phyloP scores from a whole-genome alignment of 2,797 vertebrate species.

The Poeciliopsis paucimaculata region DNA sequence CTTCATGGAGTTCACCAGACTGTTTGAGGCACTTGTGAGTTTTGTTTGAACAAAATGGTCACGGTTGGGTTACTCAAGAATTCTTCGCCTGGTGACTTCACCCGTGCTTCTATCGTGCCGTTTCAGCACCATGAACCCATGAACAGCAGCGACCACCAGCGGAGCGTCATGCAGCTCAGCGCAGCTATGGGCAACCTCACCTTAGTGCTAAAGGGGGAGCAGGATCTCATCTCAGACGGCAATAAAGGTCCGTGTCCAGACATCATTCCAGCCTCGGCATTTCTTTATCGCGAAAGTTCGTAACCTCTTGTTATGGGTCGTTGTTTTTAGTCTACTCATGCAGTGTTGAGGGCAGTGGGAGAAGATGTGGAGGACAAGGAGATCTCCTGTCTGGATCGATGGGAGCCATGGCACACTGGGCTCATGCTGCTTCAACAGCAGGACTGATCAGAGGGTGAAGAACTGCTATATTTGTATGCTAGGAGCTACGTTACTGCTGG shows the following conservation, averaged over 20 bases:
- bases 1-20: constrained; percentile 91
- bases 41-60: neutral
- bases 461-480: neutral
- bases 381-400: constrained; percentile 94
- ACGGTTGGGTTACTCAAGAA: neutral
- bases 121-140: constrained; percentile 86
- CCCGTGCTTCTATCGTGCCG: constrained; percentile 3
- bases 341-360: constrained; percentile 88
- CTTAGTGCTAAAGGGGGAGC: constrained; percentile 92
- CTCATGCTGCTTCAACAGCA: constrained; percentile 82
- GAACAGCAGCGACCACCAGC: constrained; percentile 83
- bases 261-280: neutral
- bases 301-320: constrained; percentile 65
- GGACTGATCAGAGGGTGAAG: constrained; percentile 83
- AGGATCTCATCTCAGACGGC: constrained; percentile 93
- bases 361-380: constrained; percentile 95
- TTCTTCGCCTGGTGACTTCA: neutral
- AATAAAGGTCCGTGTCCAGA: constrained; percentile 84
- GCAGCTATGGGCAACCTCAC: constrained; percentile 94
- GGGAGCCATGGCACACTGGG: constrained; percentile 94
- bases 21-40: constrained; percentile 94
- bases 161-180: constrained; percentile 88
- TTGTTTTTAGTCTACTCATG: constrained; percentile 86
- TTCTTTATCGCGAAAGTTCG: neutral
- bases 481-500: neutral